These are phyloP conservation scores for Chaunax sp. DNA, from an alignment of 2,797 vertebrate genomes.

Conservation along the genomic window DNA sequence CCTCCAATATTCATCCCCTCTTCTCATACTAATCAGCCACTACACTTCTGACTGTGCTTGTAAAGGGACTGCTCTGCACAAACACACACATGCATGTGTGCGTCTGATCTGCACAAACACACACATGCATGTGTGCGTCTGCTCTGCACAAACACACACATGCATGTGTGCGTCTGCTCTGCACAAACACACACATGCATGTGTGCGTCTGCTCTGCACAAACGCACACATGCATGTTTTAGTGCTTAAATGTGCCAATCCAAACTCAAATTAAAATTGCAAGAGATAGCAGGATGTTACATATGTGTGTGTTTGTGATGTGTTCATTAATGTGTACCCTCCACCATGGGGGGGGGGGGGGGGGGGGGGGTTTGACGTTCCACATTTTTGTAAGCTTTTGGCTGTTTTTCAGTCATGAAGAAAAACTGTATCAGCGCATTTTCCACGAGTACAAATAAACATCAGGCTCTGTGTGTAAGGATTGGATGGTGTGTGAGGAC, in stretches of 20 bases:
- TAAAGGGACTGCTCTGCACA: constrained; percentile 55
- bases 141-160: constrained; percentile 24
- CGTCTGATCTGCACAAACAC: constrained; percentile 40
- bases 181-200: constrained; percentile 23
- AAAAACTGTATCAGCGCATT: constrained; percentile 79
- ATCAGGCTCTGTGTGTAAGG: constrained; percentile 59
- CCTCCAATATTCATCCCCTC: constrained; percentile 71
- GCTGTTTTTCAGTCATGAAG: constrained; percentile 74
- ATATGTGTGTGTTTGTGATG: constrained; percentile 29
- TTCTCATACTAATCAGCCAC: constrained; percentile 75
- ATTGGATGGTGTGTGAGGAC: constrained; percentile 44
- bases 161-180: constrained; percentile 28
- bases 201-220: constrained; percentile 40
- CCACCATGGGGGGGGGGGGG: constrained; percentile 27
- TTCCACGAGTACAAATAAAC: constrained; percentile 75
- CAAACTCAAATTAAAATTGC: constrained; percentile 46
- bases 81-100: constrained; percentile 18
- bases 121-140: constrained; percentile 35
- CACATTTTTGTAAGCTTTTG: constrained; percentile 64
- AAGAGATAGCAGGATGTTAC: constrained; percentile 28
- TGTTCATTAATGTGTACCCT: constrained; percentile 70
- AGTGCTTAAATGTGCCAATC: constrained; percentile 46
- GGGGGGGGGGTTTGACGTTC: constrained; percentile 64
- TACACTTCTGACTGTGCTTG: constrained; percentile 65
- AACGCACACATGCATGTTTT: constrained; percentile 26